These are phyloP conservation scores for Tachypleus tridentatus DNA, from an alignment of 1,140 invertebrate species.

Conservation along the genomic window DNA sequence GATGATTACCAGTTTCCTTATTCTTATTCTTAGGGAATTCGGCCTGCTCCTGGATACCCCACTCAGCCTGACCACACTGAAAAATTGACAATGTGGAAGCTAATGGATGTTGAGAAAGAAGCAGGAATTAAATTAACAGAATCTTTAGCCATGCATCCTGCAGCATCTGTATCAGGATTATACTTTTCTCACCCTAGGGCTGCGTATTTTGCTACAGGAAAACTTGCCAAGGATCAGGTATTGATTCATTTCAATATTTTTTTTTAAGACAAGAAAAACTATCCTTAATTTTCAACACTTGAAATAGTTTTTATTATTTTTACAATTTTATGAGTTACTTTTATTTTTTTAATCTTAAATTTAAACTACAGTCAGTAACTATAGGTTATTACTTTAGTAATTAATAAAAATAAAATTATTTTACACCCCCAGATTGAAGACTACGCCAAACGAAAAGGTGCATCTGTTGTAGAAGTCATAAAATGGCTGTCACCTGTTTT, in stretches of 20 bases:
- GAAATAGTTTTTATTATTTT: not conserved
- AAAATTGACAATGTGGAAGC: constrained; percentile 45
- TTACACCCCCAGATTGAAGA: constrained; percentile 34
- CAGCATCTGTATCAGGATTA: constrained; percentile 48
- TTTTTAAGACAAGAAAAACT: constrained; percentile 2
- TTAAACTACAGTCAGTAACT: not conserved
- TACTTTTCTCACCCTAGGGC: constrained; percentile 46
- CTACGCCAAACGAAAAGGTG: constrained; percentile 40
- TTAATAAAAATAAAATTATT: constrained; percentile 6
- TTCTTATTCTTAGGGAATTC: constrained; percentile 43
- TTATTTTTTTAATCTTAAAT: constrained; percentile 4
- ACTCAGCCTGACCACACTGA: constrained; percentile 51
- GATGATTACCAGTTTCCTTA: no score
- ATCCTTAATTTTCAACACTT: not conserved
- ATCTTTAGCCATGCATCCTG: constrained; percentile 47
- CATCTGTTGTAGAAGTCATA: constrained; percentile 34
- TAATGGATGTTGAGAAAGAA: constrained; percentile 39
- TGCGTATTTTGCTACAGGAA: constrained; percentile 46
- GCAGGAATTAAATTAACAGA: constrained; percentile 44
- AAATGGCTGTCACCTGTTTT: constrained; percentile 40
- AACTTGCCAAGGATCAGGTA: constrained; percentile 46
- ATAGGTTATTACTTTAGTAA: not conserved
- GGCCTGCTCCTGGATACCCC: constrained; percentile 53
- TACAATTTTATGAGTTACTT: constrained; percentile 2
- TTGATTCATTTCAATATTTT: not conserved